A percentile compares a stretch with the other conserved stretches of the same genome.
Evolutionary conservation across 2,113 vertebrate genomes (phyloP).

Genomic region (Recurvirostra avosetta): DNA sequence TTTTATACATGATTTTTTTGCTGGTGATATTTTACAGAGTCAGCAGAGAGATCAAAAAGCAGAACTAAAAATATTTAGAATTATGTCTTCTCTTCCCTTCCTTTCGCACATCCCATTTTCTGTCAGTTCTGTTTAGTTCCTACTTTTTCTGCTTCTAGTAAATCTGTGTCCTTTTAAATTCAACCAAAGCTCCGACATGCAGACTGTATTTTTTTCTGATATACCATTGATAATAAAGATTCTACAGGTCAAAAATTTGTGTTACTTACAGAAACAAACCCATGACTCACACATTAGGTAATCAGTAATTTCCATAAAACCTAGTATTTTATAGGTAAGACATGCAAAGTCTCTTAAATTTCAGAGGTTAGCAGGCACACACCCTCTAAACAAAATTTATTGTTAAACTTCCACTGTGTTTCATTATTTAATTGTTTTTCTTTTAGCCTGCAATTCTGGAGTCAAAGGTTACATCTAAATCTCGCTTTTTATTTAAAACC

Average conservation of each 20-base stretch:
- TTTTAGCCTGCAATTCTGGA: neutral
- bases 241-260: neutral
- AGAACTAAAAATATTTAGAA: neutral
- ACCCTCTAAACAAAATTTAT: neutral
- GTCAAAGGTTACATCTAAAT: neutral
- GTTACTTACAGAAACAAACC: neutral
- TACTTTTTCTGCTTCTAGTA: neutral
- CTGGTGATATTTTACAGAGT: neutral
- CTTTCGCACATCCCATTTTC: neutral
- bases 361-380: neutral
- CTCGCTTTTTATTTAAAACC: neutral
- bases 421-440: neutral
- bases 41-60: neutral
- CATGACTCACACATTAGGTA: neutral
- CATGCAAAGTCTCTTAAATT: neutral
- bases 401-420: neutral
- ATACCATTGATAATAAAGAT: neutral
- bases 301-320: neutral
- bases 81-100: neutral
- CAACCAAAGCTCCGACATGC: neutral
- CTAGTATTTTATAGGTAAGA: neutral
- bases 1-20: neutral
- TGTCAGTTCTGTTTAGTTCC: neutral
- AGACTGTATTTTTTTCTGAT: neutral
- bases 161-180: neutral